Base-by-base conservation (phyloP, 2,113 vertebrate species). In the Eulemur macaco region DNA sequence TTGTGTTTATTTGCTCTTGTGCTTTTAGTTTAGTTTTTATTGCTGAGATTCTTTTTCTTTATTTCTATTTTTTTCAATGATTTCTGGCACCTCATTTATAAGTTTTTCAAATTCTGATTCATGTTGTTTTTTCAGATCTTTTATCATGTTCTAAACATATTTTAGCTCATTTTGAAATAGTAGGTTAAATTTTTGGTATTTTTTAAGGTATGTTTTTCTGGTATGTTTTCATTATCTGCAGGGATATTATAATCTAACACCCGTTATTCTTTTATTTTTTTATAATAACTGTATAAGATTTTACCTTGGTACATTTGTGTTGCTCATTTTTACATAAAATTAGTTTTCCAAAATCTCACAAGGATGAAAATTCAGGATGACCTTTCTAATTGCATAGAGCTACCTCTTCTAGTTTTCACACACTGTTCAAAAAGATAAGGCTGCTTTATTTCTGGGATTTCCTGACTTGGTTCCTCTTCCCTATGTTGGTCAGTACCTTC, bases 1-100 rank as follows among this genome's bases (percentile, higher is more conserved):
- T 39, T 92, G 10, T 68, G 11, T 86, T 85, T 64, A 68, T 64
- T 92, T 94, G 60, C 6, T 81, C 31, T 68, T 95, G 0, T 68
- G 31, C 56, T 91, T 64, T 93, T 42, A 78, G 15, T 73, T 89
- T 97, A 82, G 6, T 74, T 88, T 89, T 87, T 31, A 66, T 89
- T 77, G 37, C 39, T 84, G 42, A 84, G n/a, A 50, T 63, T 71
- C 60, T 83, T 86, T 66, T 86, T 52, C 10, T 50, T 73, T 73
- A 29, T n/a, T 89, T 60, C 31, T 82, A 3, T n/a, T 69, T 86
- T 58, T 81, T 86, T 29, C 4, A 45, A 25, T 63, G 11, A 42
- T 69, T 76, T 74, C 42, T 76, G 64, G 13, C 3, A 27, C 25
- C n/a, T 92, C 23, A 42, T 56, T 85, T 77, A 78, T 69, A 42